These are phyloP conservation scores for Erpornis zantholeuca DNA, from an alignment of 2,113 vertebrate genomes.

Conservation along the genomic window DNA sequence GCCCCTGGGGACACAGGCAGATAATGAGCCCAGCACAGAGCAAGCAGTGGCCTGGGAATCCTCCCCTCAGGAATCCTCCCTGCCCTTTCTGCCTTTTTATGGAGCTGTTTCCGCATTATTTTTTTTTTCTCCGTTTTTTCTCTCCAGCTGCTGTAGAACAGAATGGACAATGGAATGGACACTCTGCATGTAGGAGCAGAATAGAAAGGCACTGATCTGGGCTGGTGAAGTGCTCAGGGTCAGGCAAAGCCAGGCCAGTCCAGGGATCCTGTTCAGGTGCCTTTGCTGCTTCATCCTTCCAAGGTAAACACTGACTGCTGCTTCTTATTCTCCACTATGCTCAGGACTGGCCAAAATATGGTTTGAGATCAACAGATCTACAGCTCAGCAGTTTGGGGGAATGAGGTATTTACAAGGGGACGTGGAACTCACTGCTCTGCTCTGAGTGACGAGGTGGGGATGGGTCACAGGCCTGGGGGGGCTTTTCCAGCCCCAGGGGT, in stretches of 20 bases:
- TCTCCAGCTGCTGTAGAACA: not conserved
- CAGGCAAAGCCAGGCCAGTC: not conserved
- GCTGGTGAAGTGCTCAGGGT: not conserved
- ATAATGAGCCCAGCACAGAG: not conserved
- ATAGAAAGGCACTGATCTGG: not conserved
- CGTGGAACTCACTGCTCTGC: fast-evolving
- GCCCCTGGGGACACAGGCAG: not conserved
- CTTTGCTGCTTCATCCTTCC: not conserved
- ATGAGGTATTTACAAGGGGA: not conserved
- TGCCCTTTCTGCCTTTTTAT: not conserved
- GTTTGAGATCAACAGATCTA: not conserved
- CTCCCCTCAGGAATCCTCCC: not conserved
- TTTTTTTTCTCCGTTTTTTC: not conserved
- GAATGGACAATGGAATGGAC: too few species aligned
- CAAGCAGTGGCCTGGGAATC: not conserved
- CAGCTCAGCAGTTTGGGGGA: not conserved
- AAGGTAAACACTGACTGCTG: not conserved
- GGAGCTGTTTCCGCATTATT: not conserved
- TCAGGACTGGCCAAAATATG: not conserved
- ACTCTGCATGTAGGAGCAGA: not conserved
- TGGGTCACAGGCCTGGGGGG: not conserved
- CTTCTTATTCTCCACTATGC: not conserved
- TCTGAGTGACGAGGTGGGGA: not conserved
- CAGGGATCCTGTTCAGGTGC: fast-evolving
- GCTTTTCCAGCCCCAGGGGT: not conserved